Evolutionary conservation across 2,113 vertebrate species (phyloP).

Genomic region (Nyctereutes procyonoides): DNA sequence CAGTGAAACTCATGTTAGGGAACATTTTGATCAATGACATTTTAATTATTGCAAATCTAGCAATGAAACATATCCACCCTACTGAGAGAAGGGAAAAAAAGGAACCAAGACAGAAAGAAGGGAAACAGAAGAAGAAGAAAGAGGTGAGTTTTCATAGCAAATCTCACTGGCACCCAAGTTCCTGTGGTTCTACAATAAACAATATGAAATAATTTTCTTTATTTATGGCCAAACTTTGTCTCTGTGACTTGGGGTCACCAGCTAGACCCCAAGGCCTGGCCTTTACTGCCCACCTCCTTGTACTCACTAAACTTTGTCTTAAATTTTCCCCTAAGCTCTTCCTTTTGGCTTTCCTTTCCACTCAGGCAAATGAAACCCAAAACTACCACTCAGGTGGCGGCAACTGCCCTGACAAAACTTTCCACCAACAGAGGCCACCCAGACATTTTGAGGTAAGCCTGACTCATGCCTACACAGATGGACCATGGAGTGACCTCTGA

Average conservation of each 20-base stretch:
- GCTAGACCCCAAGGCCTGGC: too few species aligned
- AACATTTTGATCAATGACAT: slow-evolving; percentile 13
- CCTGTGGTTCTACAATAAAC: slow-evolving; percentile 24
- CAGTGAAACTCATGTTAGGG: background rate
- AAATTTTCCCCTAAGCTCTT: too few species aligned
- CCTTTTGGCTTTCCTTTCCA: too few species aligned
- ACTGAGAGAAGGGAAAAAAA: background rate
- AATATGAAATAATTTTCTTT: slow-evolving; percentile 64
- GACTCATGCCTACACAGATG: too few species aligned
- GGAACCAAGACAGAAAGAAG: background rate
- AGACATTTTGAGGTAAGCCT: too few species aligned
- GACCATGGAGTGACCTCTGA: too few species aligned
- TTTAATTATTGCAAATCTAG: background rate
- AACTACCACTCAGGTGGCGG: too few species aligned
- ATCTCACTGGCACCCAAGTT: slow-evolving; percentile 48
- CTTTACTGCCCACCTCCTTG: too few species aligned
- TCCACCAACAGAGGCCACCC: too few species aligned
- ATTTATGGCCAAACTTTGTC: slow-evolving; percentile 57
- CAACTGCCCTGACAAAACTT: too few species aligned
- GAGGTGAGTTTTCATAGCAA: background rate
- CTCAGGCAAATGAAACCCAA: too few species aligned
- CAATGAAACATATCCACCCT: background rate
- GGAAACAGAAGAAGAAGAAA: background rate
- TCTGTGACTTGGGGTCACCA: background rate
- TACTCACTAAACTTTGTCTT: too few species aligned